Percentiles rank a stretch among this genome's conserved stretches.
phyloP scores from a whole-genome alignment of 1,140 invertebrate species.

The Drosophila trapezifrons region DNA sequence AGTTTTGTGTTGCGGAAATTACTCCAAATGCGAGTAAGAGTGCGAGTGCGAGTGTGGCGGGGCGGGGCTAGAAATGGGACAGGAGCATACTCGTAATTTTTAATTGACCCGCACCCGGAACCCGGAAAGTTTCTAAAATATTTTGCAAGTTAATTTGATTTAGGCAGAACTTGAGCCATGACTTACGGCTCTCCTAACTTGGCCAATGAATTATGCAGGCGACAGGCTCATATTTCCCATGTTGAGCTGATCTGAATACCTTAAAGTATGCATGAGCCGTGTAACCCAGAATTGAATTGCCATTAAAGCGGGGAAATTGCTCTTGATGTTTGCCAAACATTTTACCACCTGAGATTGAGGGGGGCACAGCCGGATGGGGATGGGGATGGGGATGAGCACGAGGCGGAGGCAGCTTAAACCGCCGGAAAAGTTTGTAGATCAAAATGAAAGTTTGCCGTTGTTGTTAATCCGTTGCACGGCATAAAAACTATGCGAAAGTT shows the following conservation, averaged over 20 bases:
- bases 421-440: constrained; percentile 75
- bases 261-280: constrained; percentile 56
- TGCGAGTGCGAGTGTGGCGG: neutral
- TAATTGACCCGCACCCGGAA: constrained; percentile 63
- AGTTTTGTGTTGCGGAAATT: constrained; percentile 81
- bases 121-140: constrained; percentile 66
- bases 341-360: constrained; percentile 66
- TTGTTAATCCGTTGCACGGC: constrained; percentile 80
- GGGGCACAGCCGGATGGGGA: neutral
- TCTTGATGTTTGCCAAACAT: constrained; percentile 68
- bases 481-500: constrained; percentile 81
- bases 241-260: constrained; percentile 16
- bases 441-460: constrained; percentile 77
- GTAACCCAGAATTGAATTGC: constrained; percentile 52
- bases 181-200: constrained; percentile 60
- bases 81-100: constrained; percentile 56
- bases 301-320: constrained; percentile 66
- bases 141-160: constrained; percentile 78
- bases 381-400: neutral
- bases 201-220: constrained; percentile 73
- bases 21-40: constrained; percentile 40
- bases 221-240: constrained; percentile 48
- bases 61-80: neutral
- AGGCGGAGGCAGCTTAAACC: constrained; percentile 28
- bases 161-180: constrained; percentile 72